A percentile compares a stretch with the other conserved stretches of the same genome.
phyloP scores from a whole-genome alignment of 2,888 invertebrate species.

The Caenorhabditis wallacei region DNA sequence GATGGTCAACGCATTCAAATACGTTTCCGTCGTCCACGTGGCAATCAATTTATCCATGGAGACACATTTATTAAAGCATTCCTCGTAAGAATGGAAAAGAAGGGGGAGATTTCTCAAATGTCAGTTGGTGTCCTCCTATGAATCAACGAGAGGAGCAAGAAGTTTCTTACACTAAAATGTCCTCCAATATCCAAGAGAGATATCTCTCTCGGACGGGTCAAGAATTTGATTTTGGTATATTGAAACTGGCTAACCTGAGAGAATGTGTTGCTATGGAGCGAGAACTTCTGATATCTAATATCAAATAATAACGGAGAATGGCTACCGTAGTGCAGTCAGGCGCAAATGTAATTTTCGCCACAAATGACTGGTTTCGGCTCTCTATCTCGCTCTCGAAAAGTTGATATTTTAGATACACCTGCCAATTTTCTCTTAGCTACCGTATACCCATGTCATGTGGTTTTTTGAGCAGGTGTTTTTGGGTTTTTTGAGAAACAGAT shows the following conservation, averaged over 20 bases:
- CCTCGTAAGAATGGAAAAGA: not conserved
- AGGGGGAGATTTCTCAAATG: too few species aligned
- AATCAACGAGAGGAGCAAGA: not conserved
- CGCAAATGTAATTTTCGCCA: constrained; percentile 22
- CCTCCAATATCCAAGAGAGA: not conserved
- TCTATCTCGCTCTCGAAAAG: too few species aligned
- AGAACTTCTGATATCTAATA: not conserved
- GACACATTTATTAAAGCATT: constrained; percentile 6
- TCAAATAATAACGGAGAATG: not conserved
- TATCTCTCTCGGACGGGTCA: too few species aligned
- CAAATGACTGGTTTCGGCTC: constrained; percentile 23
- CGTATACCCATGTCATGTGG: not conserved
- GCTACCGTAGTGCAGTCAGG: constrained; percentile 24
- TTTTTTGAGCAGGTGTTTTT: constrained; percentile 25
- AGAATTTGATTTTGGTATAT: too few species aligned
- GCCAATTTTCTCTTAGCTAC: not conserved
- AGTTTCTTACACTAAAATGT: constrained; percentile 9
- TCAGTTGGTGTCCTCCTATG: too few species aligned
- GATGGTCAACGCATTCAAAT: constrained; percentile 51
- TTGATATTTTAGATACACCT: constrained; percentile 9
- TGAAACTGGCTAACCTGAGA: not conserved
- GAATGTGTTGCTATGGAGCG: not conserved
- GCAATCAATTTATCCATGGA: constrained; percentile 56
- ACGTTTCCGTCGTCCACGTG: constrained; percentile 55
- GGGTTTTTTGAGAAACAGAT: not conserved